Evolutionary conservation across 2,113 vertebrate species (phyloP).

Genomic region (Alethe diademata): DNA sequence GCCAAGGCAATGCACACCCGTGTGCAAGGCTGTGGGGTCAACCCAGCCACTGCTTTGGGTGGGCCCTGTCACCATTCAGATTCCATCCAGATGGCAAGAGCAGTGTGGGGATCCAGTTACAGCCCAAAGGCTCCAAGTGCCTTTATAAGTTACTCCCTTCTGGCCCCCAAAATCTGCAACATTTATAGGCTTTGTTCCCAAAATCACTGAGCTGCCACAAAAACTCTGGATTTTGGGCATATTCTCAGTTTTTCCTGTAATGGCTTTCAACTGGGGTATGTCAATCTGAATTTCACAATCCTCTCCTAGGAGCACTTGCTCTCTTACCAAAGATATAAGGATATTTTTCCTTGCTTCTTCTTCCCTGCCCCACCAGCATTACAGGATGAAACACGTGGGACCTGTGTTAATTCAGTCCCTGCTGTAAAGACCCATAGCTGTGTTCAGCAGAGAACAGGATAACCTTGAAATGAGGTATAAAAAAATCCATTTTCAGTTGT

Average conservation of each 20-base stretch:
- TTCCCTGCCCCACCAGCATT: accelerated
- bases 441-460: background rate
- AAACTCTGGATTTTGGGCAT: background rate
- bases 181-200: background rate
- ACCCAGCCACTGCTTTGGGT: background rate
- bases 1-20: accelerated
- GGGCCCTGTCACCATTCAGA: background rate
- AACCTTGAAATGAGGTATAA: background rate
- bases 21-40: background rate
- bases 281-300: background rate
- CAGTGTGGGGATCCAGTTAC: background rate
- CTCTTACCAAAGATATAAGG: background rate
- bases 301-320: background rate
- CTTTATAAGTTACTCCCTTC: background rate
- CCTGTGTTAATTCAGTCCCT: background rate
- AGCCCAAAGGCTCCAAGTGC: background rate
- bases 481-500: background rate
- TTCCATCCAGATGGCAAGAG: background rate
- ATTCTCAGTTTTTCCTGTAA: background rate
- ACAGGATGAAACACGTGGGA: accelerated
- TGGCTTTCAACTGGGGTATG: background rate
- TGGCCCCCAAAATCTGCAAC: background rate
- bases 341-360: background rate
- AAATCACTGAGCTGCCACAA: background rate
- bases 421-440: background rate